Percentiles rank a stretch among this genome's conserved stretches.
phyloP scores from a whole-genome alignment of 2,888 invertebrate genomes.

The Hemithea aestivaria region DNA sequence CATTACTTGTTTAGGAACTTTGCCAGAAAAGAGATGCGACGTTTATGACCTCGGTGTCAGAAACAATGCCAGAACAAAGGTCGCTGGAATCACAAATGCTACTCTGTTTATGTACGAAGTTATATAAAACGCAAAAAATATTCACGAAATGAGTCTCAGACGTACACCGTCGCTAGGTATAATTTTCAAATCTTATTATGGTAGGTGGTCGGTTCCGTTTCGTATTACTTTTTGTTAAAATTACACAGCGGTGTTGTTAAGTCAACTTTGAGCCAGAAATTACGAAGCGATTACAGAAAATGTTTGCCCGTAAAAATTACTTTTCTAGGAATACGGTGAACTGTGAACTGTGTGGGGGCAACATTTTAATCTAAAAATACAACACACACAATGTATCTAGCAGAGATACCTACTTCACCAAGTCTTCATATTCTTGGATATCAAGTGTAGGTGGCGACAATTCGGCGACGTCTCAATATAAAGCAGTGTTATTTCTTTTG shows the following conservation, averaged over 20 bases:
- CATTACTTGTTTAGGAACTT: constrained; percentile 32
- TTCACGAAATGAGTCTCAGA: not conserved
- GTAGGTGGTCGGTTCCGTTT: constrained; percentile 16
- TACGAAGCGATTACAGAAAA: constrained; percentile 35
- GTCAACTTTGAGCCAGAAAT: constrained; percentile 30
- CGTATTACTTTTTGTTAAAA: constrained; percentile 13
- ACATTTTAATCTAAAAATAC: too few species aligned
- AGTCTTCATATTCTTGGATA: constrained; percentile 2
- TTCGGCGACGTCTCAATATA: constrained; percentile 13
- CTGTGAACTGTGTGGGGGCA: too few species aligned
- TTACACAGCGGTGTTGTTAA: constrained; percentile 11
- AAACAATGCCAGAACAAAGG: constrained; percentile 20
- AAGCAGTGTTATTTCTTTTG: constrained; percentile 13
- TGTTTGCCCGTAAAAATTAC: constrained; percentile 18
- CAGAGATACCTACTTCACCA: not conserved
- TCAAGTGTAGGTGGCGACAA: constrained; percentile 5
- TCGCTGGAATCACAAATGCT: constrained; percentile 2
- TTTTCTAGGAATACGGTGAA: constrained; percentile 27
- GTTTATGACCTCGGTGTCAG: constrained; percentile 19
- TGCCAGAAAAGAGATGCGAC: constrained; percentile 39
- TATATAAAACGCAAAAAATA: constrained; percentile 2
- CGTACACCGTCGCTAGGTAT: not conserved
- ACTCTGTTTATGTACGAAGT: constrained; percentile 2
- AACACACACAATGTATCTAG: too few species aligned
- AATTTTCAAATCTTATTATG: constrained; percentile 17